Conservation (phyloP, 2,113 vertebrate genomes). For the Bombycilla garrulus region DNA sequence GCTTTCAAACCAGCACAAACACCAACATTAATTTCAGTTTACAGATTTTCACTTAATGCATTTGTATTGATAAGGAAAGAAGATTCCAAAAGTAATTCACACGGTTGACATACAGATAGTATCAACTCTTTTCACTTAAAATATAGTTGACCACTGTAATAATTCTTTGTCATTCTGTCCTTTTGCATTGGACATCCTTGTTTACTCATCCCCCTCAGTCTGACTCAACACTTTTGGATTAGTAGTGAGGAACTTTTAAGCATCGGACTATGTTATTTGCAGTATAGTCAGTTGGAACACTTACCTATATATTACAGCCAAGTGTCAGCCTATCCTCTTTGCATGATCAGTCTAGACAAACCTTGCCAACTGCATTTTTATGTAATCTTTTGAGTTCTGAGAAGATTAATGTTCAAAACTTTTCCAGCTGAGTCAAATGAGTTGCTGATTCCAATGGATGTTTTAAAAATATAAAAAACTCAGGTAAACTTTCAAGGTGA, state of each 20-base stretch:
- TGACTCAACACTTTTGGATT: neutral
- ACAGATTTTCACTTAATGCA: neutral
- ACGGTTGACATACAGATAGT: neutral
- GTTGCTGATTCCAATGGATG: neutral
- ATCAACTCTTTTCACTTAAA: neutral
- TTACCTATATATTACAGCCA: neutral
- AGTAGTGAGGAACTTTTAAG: neutral
- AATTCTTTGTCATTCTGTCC: neutral
- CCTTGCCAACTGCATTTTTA: neutral
- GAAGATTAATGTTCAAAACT: neutral
- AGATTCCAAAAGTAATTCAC: neutral
- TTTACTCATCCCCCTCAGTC: neutral
- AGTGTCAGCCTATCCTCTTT: neutral
- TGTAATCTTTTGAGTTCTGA: neutral
- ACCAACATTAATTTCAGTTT: neutral
- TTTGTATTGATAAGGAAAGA: neutral
- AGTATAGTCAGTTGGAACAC: neutral
- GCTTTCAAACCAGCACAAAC: no score
- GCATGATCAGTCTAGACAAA: neutral
- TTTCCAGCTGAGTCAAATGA: neutral
- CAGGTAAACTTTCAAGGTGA: neutral
- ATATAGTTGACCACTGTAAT: neutral
- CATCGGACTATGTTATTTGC: neutral
- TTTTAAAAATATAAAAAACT: neutral
- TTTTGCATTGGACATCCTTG: neutral